phyloP scores from a whole-genome alignment of 2,888 invertebrate genomes.

The Ctenicera cuprea region DNA sequence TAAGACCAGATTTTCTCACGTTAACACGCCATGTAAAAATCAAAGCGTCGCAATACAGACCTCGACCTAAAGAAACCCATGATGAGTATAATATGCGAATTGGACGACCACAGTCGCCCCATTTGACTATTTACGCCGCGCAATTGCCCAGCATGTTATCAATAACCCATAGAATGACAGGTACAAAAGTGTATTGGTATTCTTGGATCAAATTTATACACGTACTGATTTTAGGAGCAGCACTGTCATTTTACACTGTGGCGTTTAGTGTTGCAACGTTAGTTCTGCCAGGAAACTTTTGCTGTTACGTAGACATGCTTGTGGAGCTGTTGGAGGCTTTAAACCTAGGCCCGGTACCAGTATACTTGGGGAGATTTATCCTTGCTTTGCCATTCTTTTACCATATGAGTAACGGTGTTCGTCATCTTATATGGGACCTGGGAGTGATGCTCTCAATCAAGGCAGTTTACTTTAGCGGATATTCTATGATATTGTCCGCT shows the following conservation, averaged over 20 bases:
- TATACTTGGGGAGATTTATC: slow-evolving; percentile 76
- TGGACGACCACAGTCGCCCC: slow-evolving; percentile 88
- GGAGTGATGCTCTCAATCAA: slow-evolving; percentile 84
- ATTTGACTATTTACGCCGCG: slow-evolving; percentile 88
- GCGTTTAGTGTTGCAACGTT: slow-evolving; percentile 66
- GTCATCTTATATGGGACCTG: slow-evolving; percentile 92
- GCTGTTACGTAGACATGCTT: slow-evolving; percentile 77
- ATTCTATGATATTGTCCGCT: slow-evolving; percentile 71
- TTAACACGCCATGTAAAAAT: not conserved
- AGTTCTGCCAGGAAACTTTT: slow-evolving; percentile 77
- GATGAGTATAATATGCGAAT: slow-evolving; percentile 84
- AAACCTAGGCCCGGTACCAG: not conserved
- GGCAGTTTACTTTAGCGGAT: slow-evolving; percentile 85
- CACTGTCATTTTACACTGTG: slow-evolving; percentile 53
- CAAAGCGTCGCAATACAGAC: not conserved
- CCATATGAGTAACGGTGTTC: slow-evolving; percentile 90
- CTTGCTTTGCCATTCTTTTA: slow-evolving; percentile 89
- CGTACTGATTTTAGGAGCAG: not conserved
- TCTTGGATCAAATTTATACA: no score
- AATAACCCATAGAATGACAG: slow-evolving; percentile 88
- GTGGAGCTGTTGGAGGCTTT: slow-evolving; percentile 57
- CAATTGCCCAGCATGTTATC: slow-evolving; percentile 89
- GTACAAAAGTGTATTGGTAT: slow-evolving; percentile 67
- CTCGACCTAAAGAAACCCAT: slow-evolving; percentile 64
- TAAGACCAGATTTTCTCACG: not conserved